Conservation (phyloP, 2,113 vertebrate species). For the Hemiprocne comata region DNA sequence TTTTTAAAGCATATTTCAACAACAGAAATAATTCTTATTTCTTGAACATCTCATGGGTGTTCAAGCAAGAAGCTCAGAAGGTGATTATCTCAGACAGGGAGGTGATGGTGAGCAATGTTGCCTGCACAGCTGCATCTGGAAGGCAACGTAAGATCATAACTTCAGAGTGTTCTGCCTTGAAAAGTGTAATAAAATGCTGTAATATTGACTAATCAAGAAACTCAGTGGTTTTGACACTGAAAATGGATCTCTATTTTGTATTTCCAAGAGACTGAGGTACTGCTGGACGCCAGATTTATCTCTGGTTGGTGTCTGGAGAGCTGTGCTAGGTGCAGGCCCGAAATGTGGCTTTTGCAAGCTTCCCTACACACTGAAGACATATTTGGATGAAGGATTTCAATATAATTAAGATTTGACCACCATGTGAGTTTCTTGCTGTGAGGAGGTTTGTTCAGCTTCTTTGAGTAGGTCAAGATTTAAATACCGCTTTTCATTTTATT, state of each 20-base stretch:
- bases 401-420: background rate
- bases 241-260: background rate
- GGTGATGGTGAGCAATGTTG: background rate
- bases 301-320: background rate
- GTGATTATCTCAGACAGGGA: background rate
- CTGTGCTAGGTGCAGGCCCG: background rate
- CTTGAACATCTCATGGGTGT: background rate
- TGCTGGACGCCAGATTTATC: background rate
- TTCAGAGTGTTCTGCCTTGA: background rate
- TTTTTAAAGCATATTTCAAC: background rate
- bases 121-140: background rate
- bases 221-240: background rate
- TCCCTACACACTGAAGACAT: background rate
- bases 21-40: background rate
- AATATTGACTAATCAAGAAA: background rate
- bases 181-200: background rate
- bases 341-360: background rate
- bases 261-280: background rate
- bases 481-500: background rate
- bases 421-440: background rate
- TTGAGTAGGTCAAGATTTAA: constrained; percentile 28
- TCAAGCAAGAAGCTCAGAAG: background rate
- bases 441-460: background rate
- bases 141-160: background rate
- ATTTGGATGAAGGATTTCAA: background rate